Conservation (phyloP, 2,797 vertebrate species). For the Kryptopterus vitreolus region DNA sequence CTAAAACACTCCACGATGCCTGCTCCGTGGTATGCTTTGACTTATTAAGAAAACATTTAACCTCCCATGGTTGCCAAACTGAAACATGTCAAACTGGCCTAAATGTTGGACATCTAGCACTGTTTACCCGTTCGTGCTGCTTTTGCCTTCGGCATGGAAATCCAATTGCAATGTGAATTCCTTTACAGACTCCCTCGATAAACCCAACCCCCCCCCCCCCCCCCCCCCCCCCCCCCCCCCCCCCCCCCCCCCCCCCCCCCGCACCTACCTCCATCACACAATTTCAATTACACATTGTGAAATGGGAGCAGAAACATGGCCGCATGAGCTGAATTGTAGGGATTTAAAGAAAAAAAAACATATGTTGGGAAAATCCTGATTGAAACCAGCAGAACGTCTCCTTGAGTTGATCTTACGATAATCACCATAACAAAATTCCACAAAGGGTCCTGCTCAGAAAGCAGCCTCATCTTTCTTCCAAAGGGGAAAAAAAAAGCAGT, state of each 20-base stretch:
- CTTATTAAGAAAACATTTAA: slow-evolving; percentile 42
- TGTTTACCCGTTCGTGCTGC: slow-evolving; percentile 62
- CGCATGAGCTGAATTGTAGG: slow-evolving; percentile 59
- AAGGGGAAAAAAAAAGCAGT: slow-evolving; percentile 19
- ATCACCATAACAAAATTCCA: slow-evolving; percentile 65
- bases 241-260: neutral
- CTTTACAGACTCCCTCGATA: slow-evolving; percentile 24
- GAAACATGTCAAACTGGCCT: slow-evolving; percentile 46
- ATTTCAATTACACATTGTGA: slow-evolving; percentile 27
- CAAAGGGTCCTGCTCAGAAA: slow-evolving; percentile 34
- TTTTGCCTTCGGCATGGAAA: slow-evolving; percentile 41
- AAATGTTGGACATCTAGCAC: slow-evolving; percentile 59
- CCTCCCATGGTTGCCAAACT: slow-evolving; percentile 44
- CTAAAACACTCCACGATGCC: neutral
- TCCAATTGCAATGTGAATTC: slow-evolving; percentile 34
- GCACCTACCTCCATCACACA: slow-evolving; percentile 21
- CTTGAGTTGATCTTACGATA: slow-evolving; percentile 50
- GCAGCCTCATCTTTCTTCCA: slow-evolving; percentile 10
- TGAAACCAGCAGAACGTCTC: slow-evolving; percentile 57
- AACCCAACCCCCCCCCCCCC: neutral
- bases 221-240: neutral
- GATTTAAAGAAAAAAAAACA: slow-evolving; percentile 17
- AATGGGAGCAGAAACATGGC: slow-evolving; percentile 29
- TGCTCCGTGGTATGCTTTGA: slow-evolving; percentile 16
- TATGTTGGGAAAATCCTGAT: slow-evolving; percentile 27